A percentile compares a stretch with the other conserved stretches of the same genome.
phyloP scores from a whole-genome alignment of 2,888 invertebrate genomes.

The Anticlea derivata region DNA sequence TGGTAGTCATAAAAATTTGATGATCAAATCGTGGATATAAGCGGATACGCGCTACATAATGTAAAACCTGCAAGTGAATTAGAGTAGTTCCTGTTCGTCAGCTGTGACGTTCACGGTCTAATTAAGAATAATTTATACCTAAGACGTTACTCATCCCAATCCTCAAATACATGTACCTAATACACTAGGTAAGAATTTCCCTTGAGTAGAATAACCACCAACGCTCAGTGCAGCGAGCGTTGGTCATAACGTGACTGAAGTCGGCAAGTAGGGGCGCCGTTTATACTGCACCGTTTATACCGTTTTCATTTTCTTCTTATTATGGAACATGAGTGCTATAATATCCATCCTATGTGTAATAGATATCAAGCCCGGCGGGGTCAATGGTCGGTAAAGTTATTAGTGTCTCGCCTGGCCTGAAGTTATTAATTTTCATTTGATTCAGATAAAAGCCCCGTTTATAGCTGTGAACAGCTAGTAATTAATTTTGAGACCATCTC shows the following conservation, averaged over 20 bases:
- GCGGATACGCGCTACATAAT: too few species aligned
- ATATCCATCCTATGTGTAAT: conserved; percentile 36
- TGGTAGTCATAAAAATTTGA: too few species aligned
- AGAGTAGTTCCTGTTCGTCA: too few species aligned
- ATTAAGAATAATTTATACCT: not conserved
- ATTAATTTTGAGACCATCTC: conserved; percentile 6
- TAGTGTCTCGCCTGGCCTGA: conserved; percentile 41
- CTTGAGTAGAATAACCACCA: conserved; percentile 15
- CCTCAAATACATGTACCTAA: conserved; percentile 10
- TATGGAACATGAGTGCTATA: conserved; percentile 37
- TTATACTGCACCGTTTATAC: conserved; percentile 17
- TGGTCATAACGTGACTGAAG: conserved; percentile 22
- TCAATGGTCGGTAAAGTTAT: conserved; percentile 51
- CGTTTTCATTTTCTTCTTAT: conserved; percentile 31
- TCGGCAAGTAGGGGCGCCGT: conserved; percentile 15
- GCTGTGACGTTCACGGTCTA: too few species aligned
- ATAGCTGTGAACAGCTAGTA: conserved; percentile 38
- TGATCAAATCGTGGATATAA: too few species aligned
- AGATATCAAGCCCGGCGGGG: conserved; percentile 55
- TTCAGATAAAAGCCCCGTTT: conserved; percentile 52
- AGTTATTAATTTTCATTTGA: conserved; percentile 73
- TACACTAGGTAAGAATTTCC: conserved; percentile 20
- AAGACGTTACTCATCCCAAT: not conserved
- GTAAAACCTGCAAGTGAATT: too few species aligned
- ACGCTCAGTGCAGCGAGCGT: conserved; percentile 11